Conservation (phyloP, 2,113 vertebrate species). For the Chaetodon auriga region DNA sequence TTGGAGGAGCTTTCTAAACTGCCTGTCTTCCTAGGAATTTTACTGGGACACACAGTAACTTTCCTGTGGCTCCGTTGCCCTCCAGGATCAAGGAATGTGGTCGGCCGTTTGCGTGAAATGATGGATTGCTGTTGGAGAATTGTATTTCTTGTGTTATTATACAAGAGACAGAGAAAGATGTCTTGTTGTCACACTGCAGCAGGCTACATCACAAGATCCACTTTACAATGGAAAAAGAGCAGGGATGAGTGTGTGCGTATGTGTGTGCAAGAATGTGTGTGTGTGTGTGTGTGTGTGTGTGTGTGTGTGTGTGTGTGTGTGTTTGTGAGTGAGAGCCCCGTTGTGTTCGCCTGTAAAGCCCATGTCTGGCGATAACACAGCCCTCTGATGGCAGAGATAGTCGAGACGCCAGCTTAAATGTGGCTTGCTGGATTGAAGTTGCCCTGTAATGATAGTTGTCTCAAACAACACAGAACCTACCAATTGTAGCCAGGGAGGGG, state of each 20-base stretch:
- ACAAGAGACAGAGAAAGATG: slow-evolving; percentile 5
- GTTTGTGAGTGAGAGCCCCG: slow-evolving; percentile 56
- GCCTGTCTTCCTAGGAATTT: slow-evolving; percentile 57
- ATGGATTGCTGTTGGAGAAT: slow-evolving; percentile 3
- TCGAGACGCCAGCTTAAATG: slow-evolving; percentile 83
- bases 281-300: slow-evolving; percentile 27
- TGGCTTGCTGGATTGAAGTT: slow-evolving; percentile 79
- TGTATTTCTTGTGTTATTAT: slow-evolving; percentile 26
- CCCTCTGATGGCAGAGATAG: slow-evolving; percentile 83
- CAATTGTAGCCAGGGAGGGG: slow-evolving; percentile 49
- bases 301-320: slow-evolving; percentile 33
- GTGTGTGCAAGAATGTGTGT: slow-evolving; percentile 29
- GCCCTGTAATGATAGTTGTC: slow-evolving; percentile 83
- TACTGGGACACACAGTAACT: slow-evolving; percentile 32
- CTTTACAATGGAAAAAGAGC: slow-evolving; percentile 52
- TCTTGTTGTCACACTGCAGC: slow-evolving; percentile 9
- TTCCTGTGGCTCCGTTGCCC: slow-evolving; percentile 43
- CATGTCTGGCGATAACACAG: slow-evolving; percentile 77
- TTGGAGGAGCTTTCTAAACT: slow-evolving; percentile 47
- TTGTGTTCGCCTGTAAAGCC: slow-evolving; percentile 65
- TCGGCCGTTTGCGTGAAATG: slow-evolving; percentile 21
- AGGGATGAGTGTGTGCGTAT: slow-evolving; percentile 34
- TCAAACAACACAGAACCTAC: slow-evolving; percentile 76
- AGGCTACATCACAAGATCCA: slow-evolving; percentile 50
- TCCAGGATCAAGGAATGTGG: slow-evolving; percentile 33